These are phyloP conservation scores for Odontamblyopus rebecca DNA, from an alignment of 2,797 vertebrate species.

Conservation along the genomic window DNA sequence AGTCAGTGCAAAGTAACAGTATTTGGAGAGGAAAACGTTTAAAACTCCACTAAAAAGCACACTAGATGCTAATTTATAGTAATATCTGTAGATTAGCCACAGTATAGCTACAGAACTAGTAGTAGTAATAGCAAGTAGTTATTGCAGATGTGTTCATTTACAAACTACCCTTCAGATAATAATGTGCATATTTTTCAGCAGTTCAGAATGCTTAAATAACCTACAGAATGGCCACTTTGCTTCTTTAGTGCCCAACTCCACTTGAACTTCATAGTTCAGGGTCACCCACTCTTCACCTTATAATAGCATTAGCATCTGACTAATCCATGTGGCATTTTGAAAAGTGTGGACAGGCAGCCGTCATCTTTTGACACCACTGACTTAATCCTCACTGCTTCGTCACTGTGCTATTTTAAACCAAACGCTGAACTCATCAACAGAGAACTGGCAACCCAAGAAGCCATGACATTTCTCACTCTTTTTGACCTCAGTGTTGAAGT, in stretches of 20 bases:
- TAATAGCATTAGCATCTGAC: slow-evolving; percentile 17
- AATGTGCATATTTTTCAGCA: background rate
- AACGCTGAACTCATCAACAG: slow-evolving; percentile 1
- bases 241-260: background rate
- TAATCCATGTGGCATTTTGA: slow-evolving; percentile 15
- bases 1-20: too few relatives aligned
- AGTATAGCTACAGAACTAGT: too few relatives aligned
- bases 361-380: slow-evolving; percentile 9
- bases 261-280: slow-evolving; percentile 2
- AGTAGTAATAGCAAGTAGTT: too few relatives aligned
- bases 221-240: background rate
- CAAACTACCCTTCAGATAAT: background rate
- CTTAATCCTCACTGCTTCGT: slow-evolving; percentile 3
- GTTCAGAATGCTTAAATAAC: background rate
- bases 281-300: slow-evolving; percentile 6
- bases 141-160: too few relatives aligned
- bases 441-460: background rate
- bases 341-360: slow-evolving; percentile 6
- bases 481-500: background rate
- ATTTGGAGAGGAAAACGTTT: too few relatives aligned
- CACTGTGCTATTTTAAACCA: slow-evolving; percentile 13
- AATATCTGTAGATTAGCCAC: too few relatives aligned
- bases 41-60: too few relatives aligned
- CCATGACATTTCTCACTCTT: background rate
- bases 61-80: too few relatives aligned